Percentiles rank a stretch among this genome's conserved stretches.
Conservation (phyloP, 2,113 vertebrate species). For the Elaphurus davidianus region DNA sequence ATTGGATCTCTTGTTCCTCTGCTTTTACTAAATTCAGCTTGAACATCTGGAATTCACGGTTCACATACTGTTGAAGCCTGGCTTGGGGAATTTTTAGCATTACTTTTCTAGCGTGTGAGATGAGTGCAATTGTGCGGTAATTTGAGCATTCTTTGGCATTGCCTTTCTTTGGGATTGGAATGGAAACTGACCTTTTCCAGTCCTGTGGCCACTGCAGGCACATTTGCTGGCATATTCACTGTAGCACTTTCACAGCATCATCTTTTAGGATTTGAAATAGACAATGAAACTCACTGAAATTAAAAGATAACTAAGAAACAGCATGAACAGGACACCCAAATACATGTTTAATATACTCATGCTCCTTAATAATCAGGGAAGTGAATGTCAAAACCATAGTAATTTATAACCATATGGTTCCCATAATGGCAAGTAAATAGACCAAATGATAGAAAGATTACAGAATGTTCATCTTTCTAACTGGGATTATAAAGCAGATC, state of each 20-base stretch:
- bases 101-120: background rate
- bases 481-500: background rate
- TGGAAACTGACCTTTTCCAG: background rate
- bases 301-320: background rate
- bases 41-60: too few species aligned
- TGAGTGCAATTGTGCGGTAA: fast-evolving
- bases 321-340: background rate
- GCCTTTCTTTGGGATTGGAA: background rate
- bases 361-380: background rate
- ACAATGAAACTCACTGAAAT: background rate
- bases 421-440: background rate
- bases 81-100: too few species aligned
- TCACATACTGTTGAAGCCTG: too few species aligned
- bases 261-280: background rate
- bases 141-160: background rate
- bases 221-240: background rate
- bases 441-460: background rate
- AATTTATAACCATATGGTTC: background rate
- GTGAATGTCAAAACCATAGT: background rate
- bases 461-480: background rate
- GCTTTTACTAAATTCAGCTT: too few species aligned
- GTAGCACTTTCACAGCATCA: background rate
- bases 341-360: background rate
- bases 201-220: background rate
- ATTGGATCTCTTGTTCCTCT: too few species aligned